Evolutionary conservation across 2,888 invertebrate genomes (phyloP), one percentile per base, ranked within the genome.

Genomic region (Patella caerulea): DNA sequence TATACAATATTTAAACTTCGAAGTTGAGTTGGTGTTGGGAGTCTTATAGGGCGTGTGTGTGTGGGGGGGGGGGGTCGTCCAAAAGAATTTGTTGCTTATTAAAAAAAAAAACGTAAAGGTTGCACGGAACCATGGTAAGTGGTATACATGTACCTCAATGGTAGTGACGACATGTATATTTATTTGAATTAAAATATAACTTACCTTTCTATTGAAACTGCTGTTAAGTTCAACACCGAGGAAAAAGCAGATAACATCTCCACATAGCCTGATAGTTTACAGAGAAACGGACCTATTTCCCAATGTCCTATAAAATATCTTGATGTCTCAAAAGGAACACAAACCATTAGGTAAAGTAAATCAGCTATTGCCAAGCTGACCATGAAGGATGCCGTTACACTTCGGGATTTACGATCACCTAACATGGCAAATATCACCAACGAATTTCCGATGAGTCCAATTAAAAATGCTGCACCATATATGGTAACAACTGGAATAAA

Each of bases 181-280:
- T 45, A 45, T 45, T 45, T 0, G 45, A 34, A 29, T 53, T 17
- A 15, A n/a, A 69, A 72, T 11, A 7, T 45, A 12, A 81, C 88
- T 87, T 84, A 93, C 93, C 93, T 92, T 87, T 93, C 93, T 9
- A 93, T 83, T 70, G 92, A 93, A 78, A 93, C 92, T 3, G 93
- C 92, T 29, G 92, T 90, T 11, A 93, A 88, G 80, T 93, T 93
- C 54, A 93, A 90, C 2, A 93, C 92, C 12, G 93, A 93, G 0
- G 92, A 91, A 9, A 91, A 88, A 3, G 92, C 92, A 0, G 93
- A 92, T 56, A 93, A 85, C 79, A 92, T 91, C 81, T 93, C 92
- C 3, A 91, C 90, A 82, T 91, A 92, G 17, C 90, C 90, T 1
- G 92, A 91, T 76, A 92, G 78, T 85, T 92, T 93, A 86, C 93